Base-by-base conservation (phyloP, 2,888 invertebrate species). In the Pristionchus arcanus region DNA sequence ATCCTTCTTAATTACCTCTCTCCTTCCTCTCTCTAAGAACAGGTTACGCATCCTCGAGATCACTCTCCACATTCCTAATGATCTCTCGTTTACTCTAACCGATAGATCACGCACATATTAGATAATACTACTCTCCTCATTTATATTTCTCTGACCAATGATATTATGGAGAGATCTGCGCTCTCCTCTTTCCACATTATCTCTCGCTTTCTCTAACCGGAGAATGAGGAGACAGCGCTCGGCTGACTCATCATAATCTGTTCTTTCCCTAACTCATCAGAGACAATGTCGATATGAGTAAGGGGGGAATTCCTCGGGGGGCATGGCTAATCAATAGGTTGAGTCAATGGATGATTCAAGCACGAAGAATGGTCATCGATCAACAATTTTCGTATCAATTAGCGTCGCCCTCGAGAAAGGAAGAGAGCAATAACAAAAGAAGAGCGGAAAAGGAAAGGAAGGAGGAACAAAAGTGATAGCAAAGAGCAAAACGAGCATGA, bases 21-120 rank as follows among this genome's bases (percentile, higher is more conserved):
- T 74, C 34, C 1, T 13, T n/a, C n/a, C 13, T 25, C 31, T 7
- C 34, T 19, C 19, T 34, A 2, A 74, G 74, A 74, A 74, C 74
- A 74, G 74, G 74, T 74, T 74, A 74, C 74, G 37, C 74, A 74
- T 74, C 74, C 21, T 63, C 63, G n/a, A 63, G 63, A 63, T 21
- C 63, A 63, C 71, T 31, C 71, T 34, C 71, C 5, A 9, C 71
- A 25, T 34, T 34, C 34, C 34, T 1, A 5, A 31, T 71, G 34
- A 31, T 34, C 71, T 71, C 34, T 71, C 31, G 34, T 1, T n/a
- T 49, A n/a, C 63, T 63, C 59, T 21, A 49, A 49, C 42, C 42
- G n/a, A n/a, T n/a, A n/a, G n/a, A n/a, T n/a, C n/a, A n/a, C n/a
- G n/a, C n/a, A n/a, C n/a, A n/a, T n/a, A n/a, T n/a, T n/a, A n/a